Conservation (phyloP, 2,888 invertebrate genomes). For the Caenorhabditis angaria region DNA sequence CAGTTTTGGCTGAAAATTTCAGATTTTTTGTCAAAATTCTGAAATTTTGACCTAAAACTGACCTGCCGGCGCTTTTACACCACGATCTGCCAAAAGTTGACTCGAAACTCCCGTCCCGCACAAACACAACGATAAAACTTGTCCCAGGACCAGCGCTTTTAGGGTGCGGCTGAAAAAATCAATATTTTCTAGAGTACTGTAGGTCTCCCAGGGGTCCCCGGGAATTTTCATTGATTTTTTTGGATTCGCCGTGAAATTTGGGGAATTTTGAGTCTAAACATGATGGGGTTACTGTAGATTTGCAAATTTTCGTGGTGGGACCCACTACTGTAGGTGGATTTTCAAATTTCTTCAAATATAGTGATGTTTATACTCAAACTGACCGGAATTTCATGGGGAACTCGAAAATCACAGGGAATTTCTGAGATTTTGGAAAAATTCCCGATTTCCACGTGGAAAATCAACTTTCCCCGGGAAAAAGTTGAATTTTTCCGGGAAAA, state of each 20-base stretch:
- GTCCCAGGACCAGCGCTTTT: conserved; percentile 74
- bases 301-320: neutral
- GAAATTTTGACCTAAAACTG: conserved; percentile 28
- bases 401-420: no score
- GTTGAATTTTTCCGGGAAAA: no score
- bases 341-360: neutral
- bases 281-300: no score
- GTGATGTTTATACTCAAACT: neutral
- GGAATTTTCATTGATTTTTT: no score
- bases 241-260: no score
- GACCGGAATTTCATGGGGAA: neutral
- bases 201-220: neutral
- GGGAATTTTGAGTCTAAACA: no score
- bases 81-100: conserved; percentile 79
- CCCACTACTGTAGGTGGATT: neutral
- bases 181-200: neutral
- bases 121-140: conserved; percentile 81
- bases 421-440: no score
- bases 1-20: no score
- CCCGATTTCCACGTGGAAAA: no score
- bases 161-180: conserved; percentile 71
- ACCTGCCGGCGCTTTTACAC: conserved; percentile 82
- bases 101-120: conserved; percentile 83
- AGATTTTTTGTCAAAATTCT: no score
- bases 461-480: no score